Evolutionary conservation across 2,797 vertebrate genomes (phyloP).

Genomic region (Vespertilio murinus): DNA sequence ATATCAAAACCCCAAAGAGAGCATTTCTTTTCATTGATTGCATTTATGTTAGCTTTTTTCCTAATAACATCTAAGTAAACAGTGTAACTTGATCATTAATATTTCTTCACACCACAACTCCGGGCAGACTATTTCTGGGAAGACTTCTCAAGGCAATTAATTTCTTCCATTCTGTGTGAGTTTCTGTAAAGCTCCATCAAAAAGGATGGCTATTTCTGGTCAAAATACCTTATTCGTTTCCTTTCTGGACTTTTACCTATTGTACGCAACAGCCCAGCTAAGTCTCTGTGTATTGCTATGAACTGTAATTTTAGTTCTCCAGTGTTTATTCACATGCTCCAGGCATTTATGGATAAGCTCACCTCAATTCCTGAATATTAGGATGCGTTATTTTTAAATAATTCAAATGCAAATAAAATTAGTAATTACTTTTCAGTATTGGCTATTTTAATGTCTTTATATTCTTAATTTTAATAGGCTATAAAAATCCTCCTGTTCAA

Average conservation of each 20-base stretch:
- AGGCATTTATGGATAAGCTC: not conserved
- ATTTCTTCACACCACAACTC: constrained; percentile 1
- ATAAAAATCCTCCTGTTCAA: not conserved
- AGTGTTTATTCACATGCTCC: not conserved
- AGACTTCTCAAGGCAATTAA: not conserved
- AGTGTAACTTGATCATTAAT: constrained; percentile 13
- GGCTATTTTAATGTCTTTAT: not conserved
- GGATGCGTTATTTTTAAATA: not conserved
- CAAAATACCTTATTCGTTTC: not conserved
- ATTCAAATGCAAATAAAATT: not conserved
- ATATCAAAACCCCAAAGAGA: not conserved
- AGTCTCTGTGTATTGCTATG: not conserved
- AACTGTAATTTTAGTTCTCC: not conserved
- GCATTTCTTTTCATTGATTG: not conserved
- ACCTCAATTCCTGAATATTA: not conserved
- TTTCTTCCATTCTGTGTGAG: constrained; percentile 20
- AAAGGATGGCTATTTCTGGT: not conserved
- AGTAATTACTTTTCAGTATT: not conserved
- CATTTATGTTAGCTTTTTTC: constrained; percentile 25
- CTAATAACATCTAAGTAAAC: constrained; percentile 34
- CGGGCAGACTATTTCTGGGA: constrained; percentile 16
- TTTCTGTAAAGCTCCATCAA: constrained; percentile 37
- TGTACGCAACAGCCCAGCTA: not conserved
- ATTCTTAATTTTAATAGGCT: not conserved
- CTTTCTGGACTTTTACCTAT: not conserved